A percentile compares a stretch with the other conserved stretches of the same genome.
Evolutionary conservation across 23 tunicate genomes (phyloP).

Genomic region (Trididemnum miniatum): DNA sequence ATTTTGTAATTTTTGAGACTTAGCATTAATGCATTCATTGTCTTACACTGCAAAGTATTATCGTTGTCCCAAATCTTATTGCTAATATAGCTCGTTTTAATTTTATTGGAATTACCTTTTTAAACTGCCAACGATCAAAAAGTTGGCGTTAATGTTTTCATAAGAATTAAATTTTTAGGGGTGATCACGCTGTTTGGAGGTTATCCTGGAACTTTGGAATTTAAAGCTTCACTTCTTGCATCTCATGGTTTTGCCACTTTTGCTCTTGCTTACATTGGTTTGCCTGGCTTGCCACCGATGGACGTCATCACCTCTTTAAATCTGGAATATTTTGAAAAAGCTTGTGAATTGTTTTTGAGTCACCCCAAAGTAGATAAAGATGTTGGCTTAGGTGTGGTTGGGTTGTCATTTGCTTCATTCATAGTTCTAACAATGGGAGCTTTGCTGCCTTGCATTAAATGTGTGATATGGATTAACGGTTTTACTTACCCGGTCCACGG

Average conservation of each 20-base stretch:
- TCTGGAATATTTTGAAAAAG: conserved; percentile 62
- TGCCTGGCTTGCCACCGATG: conserved; percentile 18
- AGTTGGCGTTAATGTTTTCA: too few species aligned
- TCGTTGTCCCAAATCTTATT: too few species aligned
- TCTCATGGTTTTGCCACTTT: conserved; percentile 67
- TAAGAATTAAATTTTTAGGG: conserved; percentile 32
- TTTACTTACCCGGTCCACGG: conserved; percentile 1
- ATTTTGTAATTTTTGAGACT: too few species aligned
- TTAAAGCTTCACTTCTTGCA: conserved; percentile 54
- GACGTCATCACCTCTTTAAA: background rate
- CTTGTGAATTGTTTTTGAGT: background rate
- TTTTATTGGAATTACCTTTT: too few species aligned
- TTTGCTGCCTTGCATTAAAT: conserved; percentile 12
- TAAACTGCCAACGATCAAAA: too few species aligned
- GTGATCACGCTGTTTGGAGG: conserved; percentile 61
- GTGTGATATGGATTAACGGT: conserved; percentile 49
- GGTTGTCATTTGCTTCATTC: conserved; percentile 27
- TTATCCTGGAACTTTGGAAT: conserved; percentile 63
- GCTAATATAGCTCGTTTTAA: too few species aligned
- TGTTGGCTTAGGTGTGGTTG: conserved; percentile 45
- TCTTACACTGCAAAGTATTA: too few species aligned
- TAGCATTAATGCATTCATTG: too few species aligned
- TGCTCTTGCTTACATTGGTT: conserved; percentile 51
- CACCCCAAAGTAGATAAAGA: conserved; percentile 15
- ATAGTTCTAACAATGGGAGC: conserved; percentile 37